These are phyloP conservation scores for Drosophila repleta DNA, from an alignment of 1,140 invertebrate species.

Conservation along the genomic window DNA sequence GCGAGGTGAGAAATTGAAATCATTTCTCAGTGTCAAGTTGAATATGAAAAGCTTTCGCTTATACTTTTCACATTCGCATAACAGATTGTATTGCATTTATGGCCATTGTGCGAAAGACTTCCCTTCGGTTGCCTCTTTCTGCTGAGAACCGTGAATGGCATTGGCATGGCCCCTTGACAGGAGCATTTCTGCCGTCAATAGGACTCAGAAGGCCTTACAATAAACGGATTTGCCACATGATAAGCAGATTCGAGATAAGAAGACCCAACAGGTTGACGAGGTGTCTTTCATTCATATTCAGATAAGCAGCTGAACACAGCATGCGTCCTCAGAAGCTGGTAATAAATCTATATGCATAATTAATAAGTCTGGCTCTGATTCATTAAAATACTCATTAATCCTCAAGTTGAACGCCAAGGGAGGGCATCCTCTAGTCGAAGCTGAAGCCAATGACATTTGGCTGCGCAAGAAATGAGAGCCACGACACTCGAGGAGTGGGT, in stretches of 20 bases:
- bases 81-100: slow-evolving; percentile 33
- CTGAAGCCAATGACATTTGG: background rate
- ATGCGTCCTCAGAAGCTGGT: background rate
- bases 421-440: background rate
- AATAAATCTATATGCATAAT: slow-evolving; percentile 12
- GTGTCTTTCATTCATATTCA: background rate
- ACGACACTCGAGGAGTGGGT: background rate
- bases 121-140: slow-evolving; percentile 9
- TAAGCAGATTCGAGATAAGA: background rate
- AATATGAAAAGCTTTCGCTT: slow-evolving; percentile 43
- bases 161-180: slow-evolving; percentile 18
- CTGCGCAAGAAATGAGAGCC: background rate
- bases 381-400: slow-evolving; percentile 2
- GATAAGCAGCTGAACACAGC: background rate
- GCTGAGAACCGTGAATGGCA: slow-evolving; percentile 4
- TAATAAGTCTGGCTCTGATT: slow-evolving; percentile 7
- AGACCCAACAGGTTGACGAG: slow-evolving; percentile 19
- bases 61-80: slow-evolving; percentile 22
- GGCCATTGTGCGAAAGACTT: slow-evolving; percentile 26
- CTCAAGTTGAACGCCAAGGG: background rate
- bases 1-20: slow-evolving; percentile 58
- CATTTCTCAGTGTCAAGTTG: slow-evolving; percentile 54
- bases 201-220: slow-evolving; percentile 18
- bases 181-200: slow-evolving; percentile 10
- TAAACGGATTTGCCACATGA: slow-evolving; percentile 31